Conservation (phyloP, 2,797 vertebrate species). For the Amniataba percoides region DNA sequence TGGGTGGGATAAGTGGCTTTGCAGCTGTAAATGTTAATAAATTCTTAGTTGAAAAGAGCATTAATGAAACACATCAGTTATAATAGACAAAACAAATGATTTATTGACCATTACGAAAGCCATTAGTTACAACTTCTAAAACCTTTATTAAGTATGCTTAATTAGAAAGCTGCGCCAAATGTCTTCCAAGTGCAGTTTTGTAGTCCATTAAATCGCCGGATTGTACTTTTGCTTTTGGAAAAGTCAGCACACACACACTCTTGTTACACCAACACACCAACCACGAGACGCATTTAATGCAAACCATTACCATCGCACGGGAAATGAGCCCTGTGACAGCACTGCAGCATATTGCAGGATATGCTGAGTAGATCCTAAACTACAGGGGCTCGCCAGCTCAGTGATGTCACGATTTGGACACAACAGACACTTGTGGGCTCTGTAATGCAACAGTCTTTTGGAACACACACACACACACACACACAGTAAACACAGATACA, state of each 20-base stretch:
- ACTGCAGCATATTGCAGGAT: constrained; percentile 57
- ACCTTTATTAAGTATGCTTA: constrained; percentile 1
- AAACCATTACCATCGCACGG: constrained; percentile 27
- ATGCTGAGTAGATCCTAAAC: constrained; percentile 51
- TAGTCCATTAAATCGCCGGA: constrained; percentile 6
- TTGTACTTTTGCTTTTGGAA: constrained; percentile 21
- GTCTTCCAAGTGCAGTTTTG: not conserved
- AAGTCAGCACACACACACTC: constrained; percentile 21
- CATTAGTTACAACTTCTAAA: constrained; percentile 13
- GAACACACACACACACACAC: constrained; percentile 23
- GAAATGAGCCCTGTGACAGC: constrained; percentile 37
- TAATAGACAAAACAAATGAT: not conserved
- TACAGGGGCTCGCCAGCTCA: constrained; percentile 18
- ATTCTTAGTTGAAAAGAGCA: not conserved
- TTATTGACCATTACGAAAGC: constrained; percentile 9
- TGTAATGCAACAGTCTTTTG: constrained; percentile 37
- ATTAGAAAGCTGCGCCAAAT: constrained; percentile 11
- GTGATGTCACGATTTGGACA: constrained; percentile 52
- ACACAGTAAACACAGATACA: constrained; percentile 41
- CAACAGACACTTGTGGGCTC: constrained; percentile 56
- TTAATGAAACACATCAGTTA: not conserved
- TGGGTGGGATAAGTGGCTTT: not conserved
- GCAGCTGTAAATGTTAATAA: not conserved
- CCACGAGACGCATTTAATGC: constrained; percentile 3
- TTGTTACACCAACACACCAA: constrained; percentile 16